Evolutionary conservation across 1,140 invertebrate species (phyloP).

Genomic region (Panagrolaimus sp.): DNA sequence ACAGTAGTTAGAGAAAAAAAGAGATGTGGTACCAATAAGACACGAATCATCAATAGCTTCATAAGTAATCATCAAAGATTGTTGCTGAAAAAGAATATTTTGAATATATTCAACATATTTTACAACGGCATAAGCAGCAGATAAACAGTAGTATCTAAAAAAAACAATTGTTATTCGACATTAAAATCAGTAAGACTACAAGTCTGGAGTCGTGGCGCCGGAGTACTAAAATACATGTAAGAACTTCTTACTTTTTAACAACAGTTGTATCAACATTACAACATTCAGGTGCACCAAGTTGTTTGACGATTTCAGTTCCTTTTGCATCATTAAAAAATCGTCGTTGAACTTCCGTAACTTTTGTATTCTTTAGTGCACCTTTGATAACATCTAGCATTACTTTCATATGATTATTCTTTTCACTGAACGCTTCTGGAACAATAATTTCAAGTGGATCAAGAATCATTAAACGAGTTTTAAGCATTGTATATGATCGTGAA

Average conservation of each 20-base stretch:
- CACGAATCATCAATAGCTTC: constrained; percentile 75
- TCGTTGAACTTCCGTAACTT: constrained; percentile 64
- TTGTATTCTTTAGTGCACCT: constrained; percentile 58
- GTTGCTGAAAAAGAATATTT: constrained; percentile 70
- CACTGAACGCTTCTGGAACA: constrained; percentile 71
- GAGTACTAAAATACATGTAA: constrained; percentile 14
- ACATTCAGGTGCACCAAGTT: constrained; percentile 68
- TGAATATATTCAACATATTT: constrained; percentile 72
- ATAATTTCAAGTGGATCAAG: constrained; percentile 76
- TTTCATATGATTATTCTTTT: constrained; percentile 64
- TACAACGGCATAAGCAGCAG: constrained; percentile 72
- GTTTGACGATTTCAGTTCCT: constrained; percentile 70
- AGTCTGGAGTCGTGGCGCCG: too few relatives aligned
- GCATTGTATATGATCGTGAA: constrained; percentile 71
- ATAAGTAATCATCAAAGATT: constrained; percentile 75
- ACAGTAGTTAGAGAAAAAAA: background rate
- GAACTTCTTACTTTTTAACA: constrained; percentile 67
- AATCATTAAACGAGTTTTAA: constrained; percentile 74
- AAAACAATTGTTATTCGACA: too few relatives aligned
- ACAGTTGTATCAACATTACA: constrained; percentile 70
- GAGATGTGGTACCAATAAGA: constrained; percentile 68
- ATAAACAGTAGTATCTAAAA: constrained; percentile 72
- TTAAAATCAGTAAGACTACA: too few relatives aligned
- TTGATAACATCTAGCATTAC: constrained; percentile 60
- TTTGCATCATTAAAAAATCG: constrained; percentile 72